Percentiles rank a stretch among this genome's conserved stretches.
These are phyloP conservation scores for Drosophila pectinifera DNA, from an alignment of 1,140 invertebrate genomes.

Conservation along the genomic window DNA sequence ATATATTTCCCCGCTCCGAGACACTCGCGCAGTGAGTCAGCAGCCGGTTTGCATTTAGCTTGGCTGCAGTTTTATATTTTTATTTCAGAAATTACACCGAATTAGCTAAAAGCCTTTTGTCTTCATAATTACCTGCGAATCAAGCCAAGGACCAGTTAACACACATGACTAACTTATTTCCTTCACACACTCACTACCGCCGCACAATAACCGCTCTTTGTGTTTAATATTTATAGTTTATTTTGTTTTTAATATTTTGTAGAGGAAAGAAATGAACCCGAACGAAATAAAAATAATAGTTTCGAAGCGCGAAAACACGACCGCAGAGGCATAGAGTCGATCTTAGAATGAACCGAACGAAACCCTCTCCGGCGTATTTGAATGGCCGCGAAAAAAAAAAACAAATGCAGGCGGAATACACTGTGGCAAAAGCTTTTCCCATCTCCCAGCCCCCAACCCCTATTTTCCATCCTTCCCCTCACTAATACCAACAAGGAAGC, in stretches of 20 bases:
- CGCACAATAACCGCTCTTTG: neutral
- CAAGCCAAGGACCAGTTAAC: slow-evolving; percentile 51
- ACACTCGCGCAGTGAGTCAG: slow-evolving; percentile 61
- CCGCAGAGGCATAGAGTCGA: slow-evolving; percentile 65
- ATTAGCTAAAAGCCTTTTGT: slow-evolving; percentile 57
- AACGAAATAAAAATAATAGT: slow-evolving; percentile 8
- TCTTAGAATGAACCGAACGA: slow-evolving; percentile 76
- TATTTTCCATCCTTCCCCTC: slow-evolving; percentile 2
- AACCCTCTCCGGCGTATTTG: slow-evolving; percentile 57
- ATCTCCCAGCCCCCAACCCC: slow-evolving; percentile 12
- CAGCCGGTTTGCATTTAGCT: slow-evolving; percentile 66
- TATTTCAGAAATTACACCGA: slow-evolving; percentile 34
- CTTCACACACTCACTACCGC: slow-evolving; percentile 3
- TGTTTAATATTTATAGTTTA: neutral
- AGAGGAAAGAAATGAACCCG: neutral
- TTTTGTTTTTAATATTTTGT: neutral
- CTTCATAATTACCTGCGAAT: slow-evolving; percentile 66
- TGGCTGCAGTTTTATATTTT: slow-evolving; percentile 39
- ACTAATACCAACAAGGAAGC: neutral
- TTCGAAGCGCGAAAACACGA: slow-evolving; percentile 56
- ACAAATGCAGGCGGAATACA: slow-evolving; percentile 53
- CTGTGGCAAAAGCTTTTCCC: slow-evolving; percentile 62
- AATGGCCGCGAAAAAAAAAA: slow-evolving; percentile 32
- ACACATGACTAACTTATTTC: slow-evolving; percentile 35
- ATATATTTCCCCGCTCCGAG: slow-evolving; percentile 6